A percentile compares a stretch with the other conserved stretches of the same genome.
These are phyloP conservation scores for Crioceris asparagi DNA, from an alignment of 2,888 invertebrate species.

Conservation along the genomic window DNA sequence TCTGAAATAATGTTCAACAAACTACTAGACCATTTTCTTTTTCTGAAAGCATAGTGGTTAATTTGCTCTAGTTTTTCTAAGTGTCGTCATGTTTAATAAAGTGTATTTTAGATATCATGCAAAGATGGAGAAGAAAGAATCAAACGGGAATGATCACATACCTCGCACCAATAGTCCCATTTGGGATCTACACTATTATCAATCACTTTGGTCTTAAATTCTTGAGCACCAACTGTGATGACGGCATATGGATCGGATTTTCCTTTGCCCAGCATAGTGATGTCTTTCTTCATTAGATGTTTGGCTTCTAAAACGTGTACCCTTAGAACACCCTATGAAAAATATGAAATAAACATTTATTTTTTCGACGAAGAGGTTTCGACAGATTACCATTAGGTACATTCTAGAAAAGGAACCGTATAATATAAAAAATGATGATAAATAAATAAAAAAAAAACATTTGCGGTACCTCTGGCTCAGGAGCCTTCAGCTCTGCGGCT, in stretches of 20 bases:
- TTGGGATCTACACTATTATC: constrained; percentile 90
- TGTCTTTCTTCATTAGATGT: constrained; percentile 93
- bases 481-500: constrained; percentile 70
- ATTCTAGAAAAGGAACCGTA: neutral
- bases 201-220: constrained; percentile 87
- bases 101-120: too few relatives aligned
- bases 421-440: neutral
- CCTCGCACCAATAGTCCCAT: constrained; percentile 98
- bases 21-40: too few relatives aligned
- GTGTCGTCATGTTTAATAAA: too few relatives aligned
- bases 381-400: neutral
- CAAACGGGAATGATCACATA: too few relatives aligned
- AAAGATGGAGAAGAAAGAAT: too few relatives aligned
- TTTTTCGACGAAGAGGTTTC: too few relatives aligned
- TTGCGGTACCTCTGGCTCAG: constrained; percentile 72
- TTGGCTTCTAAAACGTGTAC: constrained; percentile 92
- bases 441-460: constrained; percentile 5
- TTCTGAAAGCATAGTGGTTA: constrained; percentile 6
- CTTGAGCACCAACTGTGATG: constrained; percentile 84
- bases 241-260: constrained; percentile 97
- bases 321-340: constrained; percentile 74
- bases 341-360: constrained; percentile 2
- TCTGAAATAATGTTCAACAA: too few relatives aligned
- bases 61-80: constrained; percentile 9
- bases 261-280: constrained; percentile 79